Evolutionary conservation across 1,140 invertebrate genomes (phyloP), one percentile per base, ranked within the genome.

Genomic region (Papilio dardanus): DNA sequence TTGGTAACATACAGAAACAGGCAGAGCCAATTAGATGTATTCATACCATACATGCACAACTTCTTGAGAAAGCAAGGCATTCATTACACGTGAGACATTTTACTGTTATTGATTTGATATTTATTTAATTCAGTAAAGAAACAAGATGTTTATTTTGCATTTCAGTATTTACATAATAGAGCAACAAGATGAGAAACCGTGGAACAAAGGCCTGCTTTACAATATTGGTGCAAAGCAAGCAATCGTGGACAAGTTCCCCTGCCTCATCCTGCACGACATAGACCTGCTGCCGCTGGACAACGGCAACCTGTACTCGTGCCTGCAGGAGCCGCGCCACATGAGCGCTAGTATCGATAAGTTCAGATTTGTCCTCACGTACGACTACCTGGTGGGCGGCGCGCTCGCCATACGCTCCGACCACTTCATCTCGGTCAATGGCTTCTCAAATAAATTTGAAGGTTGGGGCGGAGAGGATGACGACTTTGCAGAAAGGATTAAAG

Each of bases 381-480:
- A 94, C 21, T 94, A 93, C 30, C 91, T 97, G 21, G 96, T 97
- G 87, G 97, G 97, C 1, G 97, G 97, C 2, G 97, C 96, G 8
- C 94, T 97, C 71, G 94, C 97, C 0, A 94, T 98, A 12, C 94
- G 94, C 1, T 93, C 94, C 6, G 94, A 95, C 42, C 96, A 97
- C 68, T 99, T 97, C 86, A 91, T 95, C 58, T 87, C 93, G 76
- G 95, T 98, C 0, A 99, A 99, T 93, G 98, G 99, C 0, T 99
- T 99, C 94, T 98, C 97, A 0, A 99, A 99, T 91, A 90, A 95
- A 31, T 99, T 97, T 91, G 96, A 96, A 91, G 97, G 97, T 0
- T 99, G 97, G 98, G 98, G 97, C 33, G 97, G 97, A 24, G 97
- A 99, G 93, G 98, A 99, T 91, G 98, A 99, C 92, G 98, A 99